Base-by-base conservation (phyloP, 1,140 invertebrate species). In the Luehdorfia chinensis region DNA sequence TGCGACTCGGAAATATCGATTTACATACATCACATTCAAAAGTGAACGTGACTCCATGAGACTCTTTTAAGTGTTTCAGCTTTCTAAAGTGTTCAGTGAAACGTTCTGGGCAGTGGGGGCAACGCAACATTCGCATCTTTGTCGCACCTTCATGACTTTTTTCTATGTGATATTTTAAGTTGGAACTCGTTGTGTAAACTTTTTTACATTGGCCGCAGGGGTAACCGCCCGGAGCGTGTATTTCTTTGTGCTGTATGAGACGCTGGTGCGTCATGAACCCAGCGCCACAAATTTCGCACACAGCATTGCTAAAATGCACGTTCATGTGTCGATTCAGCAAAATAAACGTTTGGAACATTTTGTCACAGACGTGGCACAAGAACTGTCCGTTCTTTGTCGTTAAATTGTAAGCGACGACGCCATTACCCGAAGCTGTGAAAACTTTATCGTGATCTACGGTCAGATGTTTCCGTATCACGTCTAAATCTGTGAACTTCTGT, bases 241-340 rank as follows among this genome's bases (percentile, higher is more conserved):
- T 75, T 39, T 70, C 65, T 44, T 68, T 68, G 25, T 85, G 79
- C 34, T 80, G 69, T 11, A 81, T 52, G 6, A 86, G 32, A 1
- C 73, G 50, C 41, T 84, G 74, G 14, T 74, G 62, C 0, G 76
- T 73, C 63, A 77, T 72, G 39, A 85, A 87, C 0, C 71, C 74
- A 5, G 74, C 73, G 0, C 75, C 81, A 32, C 85, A 87, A 2
- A 68, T 70, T 14, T 85, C 79, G 33, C 83, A 87, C 0, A 81
- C 65, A 1, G 63, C 70, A 15, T 76, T 76, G 13, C 55, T 70
- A 13, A 76, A 79, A 55, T 81, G 74, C 1, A 74, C 75, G 21
- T 77, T 79, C 63, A 81, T 72, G 49, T 81, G 77, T 4, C 71
- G 49, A 50, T 81, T 77, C 2, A 81, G 31, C 3, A 76, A 55